A percentile compares a stretch with the other conserved stretches of the same genome.
Evolutionary conservation across 2,888 invertebrate genomes (phyloP).

Genomic region (Autographa gamma): DNA sequence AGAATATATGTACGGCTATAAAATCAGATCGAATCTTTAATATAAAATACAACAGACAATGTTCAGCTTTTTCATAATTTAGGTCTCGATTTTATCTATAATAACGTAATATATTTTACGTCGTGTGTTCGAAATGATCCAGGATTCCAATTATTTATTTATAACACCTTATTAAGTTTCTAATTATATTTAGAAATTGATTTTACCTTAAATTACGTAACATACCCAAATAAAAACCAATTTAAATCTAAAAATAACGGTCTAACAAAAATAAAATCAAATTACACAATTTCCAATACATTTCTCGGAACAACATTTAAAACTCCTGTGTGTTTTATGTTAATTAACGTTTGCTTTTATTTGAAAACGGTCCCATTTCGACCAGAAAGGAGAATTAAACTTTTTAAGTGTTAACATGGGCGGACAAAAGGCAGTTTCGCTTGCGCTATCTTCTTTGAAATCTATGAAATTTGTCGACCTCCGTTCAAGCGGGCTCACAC

Average conservation of each 20-base stretch:
- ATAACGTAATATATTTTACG: no score
- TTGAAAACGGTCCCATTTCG: constrained; percentile 68
- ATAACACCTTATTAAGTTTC: no score
- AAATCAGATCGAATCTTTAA: constrained; percentile 42
- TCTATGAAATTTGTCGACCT: constrained; percentile 62
- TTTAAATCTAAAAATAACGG: constrained; percentile 18
- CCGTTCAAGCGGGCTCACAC: constrained; percentile 29
- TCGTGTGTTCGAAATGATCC: no score
- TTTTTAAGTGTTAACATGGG: constrained; percentile 68
- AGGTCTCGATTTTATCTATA: constrained; percentile 26
- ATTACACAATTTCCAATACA: constrained; percentile 42
- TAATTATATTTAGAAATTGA: background rate
- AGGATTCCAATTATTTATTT: no score
- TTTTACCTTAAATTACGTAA: background rate
- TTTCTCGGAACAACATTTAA: constrained; percentile 44
- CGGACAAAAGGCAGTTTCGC: constrained; percentile 57
- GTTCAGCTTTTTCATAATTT: constrained; percentile 2
- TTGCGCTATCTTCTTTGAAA: constrained; percentile 68
- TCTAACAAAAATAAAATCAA: constrained; percentile 46
- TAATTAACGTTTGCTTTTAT: constrained; percentile 77
- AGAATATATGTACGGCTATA: constrained; percentile 28
- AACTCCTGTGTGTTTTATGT: constrained; percentile 69
- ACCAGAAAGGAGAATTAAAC: constrained; percentile 70
- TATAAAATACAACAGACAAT: constrained; percentile 36
- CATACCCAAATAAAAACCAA: constrained; percentile 27